Evolutionary conservation across 2,797 vertebrate genomes (phyloP).

Genomic region (Acanthiza pusilla): DNA sequence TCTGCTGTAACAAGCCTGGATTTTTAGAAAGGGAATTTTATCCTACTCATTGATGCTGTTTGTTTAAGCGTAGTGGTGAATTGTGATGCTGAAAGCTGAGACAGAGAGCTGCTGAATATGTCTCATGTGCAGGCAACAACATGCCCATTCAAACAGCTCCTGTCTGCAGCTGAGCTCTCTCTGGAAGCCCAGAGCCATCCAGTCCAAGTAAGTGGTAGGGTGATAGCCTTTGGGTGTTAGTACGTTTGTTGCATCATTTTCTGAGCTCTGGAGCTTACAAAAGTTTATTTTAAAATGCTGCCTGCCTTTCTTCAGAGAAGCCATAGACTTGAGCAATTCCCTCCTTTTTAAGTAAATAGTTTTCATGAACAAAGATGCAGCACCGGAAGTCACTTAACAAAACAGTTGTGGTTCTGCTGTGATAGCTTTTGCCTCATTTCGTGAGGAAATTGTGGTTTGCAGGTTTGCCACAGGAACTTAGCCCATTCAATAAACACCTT

Average conservation of each 20-base stretch:
- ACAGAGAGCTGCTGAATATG: background rate
- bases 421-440: background rate
- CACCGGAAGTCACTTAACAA: background rate
- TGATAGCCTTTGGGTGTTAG: background rate
- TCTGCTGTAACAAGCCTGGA: background rate
- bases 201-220: background rate
- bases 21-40: background rate
- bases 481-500: background rate
- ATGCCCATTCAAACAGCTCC: background rate
- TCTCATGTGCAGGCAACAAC: background rate
- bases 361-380: background rate
- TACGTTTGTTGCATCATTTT: background rate
- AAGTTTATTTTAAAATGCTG: background rate
- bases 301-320: background rate
- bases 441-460: background rate
- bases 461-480: background rate
- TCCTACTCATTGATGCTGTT: background rate
- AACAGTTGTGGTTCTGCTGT: background rate
- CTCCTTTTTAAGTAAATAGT: background rate
- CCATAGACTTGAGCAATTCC: background rate
- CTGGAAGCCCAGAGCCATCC: background rate
- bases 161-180: background rate
- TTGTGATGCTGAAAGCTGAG: background rate
- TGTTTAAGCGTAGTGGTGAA: background rate
- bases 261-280: background rate